A percentile compares a stretch with the other conserved stretches of the same genome.
Conservation (phyloP, 2,113 vertebrate genomes). For the Callithrix jacchus region DNA sequence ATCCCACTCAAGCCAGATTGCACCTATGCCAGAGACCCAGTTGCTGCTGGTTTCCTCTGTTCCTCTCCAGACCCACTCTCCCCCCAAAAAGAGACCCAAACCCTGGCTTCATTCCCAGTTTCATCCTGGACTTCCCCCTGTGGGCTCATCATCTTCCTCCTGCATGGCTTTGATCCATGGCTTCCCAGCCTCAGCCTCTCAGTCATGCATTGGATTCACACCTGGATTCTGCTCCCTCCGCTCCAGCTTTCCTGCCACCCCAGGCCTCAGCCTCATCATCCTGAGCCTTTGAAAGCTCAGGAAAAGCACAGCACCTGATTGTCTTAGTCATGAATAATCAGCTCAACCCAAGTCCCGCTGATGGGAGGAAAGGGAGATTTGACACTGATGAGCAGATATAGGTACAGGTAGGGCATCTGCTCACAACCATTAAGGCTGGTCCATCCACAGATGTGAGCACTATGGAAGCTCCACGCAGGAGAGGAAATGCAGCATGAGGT, state of each 20-base stretch:
- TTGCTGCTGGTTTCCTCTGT: fast-evolving
- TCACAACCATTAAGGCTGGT: not conserved
- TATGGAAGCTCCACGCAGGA: not conserved
- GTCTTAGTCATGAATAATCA: not conserved
- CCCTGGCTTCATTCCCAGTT: too few relatives aligned
- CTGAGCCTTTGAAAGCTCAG: not conserved
- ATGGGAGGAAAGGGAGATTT: fast-evolving
- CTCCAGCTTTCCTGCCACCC: too few relatives aligned
- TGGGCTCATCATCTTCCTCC: not conserved
- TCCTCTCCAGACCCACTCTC: fast-evolving
- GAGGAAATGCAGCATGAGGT: fast-evolving
- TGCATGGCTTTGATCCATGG: fast-evolving
- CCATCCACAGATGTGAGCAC: not conserved
- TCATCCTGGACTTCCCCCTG: not conserved
- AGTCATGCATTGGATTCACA: not conserved
- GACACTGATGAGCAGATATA: fast-evolving
- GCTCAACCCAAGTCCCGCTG: not conserved
- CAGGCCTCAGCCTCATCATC: not conserved
- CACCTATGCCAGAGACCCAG: fast-evolving
- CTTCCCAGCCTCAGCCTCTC: not conserved
- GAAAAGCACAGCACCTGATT: not conserved
- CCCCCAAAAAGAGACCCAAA: too few relatives aligned
- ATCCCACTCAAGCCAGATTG: not conserved
- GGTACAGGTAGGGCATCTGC: not conserved
- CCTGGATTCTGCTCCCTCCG: not conserved